Percentiles rank a stretch among this genome's conserved stretches.
Evolutionary conservation across 1,140 invertebrate species (phyloP).

Genomic region (Drosophila mayri): DNA sequence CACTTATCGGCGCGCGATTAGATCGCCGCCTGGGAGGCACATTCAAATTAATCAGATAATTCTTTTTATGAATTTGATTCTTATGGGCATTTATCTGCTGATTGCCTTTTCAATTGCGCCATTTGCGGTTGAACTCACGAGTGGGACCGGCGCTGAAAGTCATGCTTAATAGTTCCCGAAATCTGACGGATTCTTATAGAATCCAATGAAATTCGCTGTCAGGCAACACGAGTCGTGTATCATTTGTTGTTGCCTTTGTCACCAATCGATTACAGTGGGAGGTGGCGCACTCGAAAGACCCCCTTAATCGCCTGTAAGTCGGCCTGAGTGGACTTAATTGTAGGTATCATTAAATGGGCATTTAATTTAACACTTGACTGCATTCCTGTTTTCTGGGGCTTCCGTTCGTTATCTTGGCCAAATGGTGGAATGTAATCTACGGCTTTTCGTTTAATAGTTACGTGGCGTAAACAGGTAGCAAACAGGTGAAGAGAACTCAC

Average conservation of each 20-base stretch:
- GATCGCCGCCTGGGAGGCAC: conserved; percentile 26
- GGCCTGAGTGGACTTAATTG: conserved; percentile 28
- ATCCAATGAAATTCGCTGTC: background rate
- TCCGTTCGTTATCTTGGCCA: conserved; percentile 15
- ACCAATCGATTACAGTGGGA: conserved; percentile 22
- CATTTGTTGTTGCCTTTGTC: conserved; percentile 12
- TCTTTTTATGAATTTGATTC: conserved; percentile 19
- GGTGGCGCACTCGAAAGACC: conserved; percentile 5
- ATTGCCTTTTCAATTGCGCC: conserved; percentile 35
- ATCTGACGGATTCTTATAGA: background rate
- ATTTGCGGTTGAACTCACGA: conserved; percentile 12
- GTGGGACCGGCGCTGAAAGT: conserved; percentile 8
- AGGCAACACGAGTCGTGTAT: background rate
- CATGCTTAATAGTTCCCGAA: background rate
- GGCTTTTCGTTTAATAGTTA: background rate
- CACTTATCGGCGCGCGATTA: conserved; percentile 25
- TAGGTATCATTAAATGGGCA: conserved; percentile 35
- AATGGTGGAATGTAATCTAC: background rate
- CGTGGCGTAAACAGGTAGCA: background rate
- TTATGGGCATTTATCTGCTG: conserved; percentile 33
- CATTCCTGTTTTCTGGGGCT: conserved; percentile 18
- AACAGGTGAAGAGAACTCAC: background rate
- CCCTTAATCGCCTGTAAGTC: conserved; percentile 38
- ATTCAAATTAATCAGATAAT: conserved; percentile 37
- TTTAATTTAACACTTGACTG: conserved; percentile 39